These are phyloP conservation scores for Sericinus montela DNA, from an alignment of 2,888 invertebrate genomes.

Conservation along the genomic window DNA sequence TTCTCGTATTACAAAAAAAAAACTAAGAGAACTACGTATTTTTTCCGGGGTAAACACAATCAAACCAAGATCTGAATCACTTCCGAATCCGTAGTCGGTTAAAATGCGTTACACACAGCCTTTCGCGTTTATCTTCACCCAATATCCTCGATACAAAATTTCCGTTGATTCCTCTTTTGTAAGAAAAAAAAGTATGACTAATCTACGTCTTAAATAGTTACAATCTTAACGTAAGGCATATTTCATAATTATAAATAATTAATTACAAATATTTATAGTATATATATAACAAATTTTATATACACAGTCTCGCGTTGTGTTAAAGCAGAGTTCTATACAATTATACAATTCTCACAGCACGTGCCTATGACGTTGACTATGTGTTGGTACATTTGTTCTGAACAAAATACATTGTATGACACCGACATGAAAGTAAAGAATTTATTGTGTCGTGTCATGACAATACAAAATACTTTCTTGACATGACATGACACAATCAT, in stretches of 20 bases:
- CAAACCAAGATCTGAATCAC: constrained; percentile 31
- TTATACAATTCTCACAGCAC: constrained; percentile 32
- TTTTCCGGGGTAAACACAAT: constrained; percentile 35
- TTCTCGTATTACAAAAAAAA: constrained; percentile 44
- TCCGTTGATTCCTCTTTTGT: constrained; percentile 49
- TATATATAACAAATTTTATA: constrained; percentile 49
- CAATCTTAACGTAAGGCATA: constrained; percentile 63
- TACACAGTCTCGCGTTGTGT: constrained; percentile 74
- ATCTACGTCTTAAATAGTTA: constrained; percentile 45
- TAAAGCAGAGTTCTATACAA: constrained; percentile 65
- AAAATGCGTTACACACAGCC: constrained; percentile 74
- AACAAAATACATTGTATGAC: background rate
- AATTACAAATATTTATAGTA: constrained; percentile 63
- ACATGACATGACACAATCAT: too few species aligned
- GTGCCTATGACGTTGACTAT: constrained; percentile 15
- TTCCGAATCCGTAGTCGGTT: constrained; percentile 34
- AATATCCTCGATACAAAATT: constrained; percentile 30
- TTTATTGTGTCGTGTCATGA: too few species aligned
- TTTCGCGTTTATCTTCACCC: constrained; percentile 34
- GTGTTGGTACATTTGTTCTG: constrained; percentile 10
- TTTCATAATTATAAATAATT: constrained; percentile 68
- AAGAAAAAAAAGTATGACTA: constrained; percentile 50
- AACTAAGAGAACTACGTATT: constrained; percentile 32
- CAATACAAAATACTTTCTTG: too few species aligned
- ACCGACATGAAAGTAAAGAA: background rate